Percentiles rank a stretch among this genome's conserved stretches.
phyloP scores from a whole-genome alignment of 2,113 vertebrate genomes.

The Microtus pennsylvanicus region DNA sequence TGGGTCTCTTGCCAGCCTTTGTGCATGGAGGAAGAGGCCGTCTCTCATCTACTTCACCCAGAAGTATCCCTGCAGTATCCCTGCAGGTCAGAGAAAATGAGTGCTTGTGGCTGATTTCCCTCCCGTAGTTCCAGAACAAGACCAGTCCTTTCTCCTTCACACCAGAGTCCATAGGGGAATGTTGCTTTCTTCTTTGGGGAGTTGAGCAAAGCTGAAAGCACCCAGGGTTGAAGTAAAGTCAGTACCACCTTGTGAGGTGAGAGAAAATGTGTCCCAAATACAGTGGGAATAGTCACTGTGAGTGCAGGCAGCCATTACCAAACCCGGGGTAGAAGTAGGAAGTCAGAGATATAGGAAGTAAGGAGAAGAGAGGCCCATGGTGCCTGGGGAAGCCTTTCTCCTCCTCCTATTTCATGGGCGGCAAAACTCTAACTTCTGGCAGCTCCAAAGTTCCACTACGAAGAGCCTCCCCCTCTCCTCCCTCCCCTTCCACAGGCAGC shows the following conservation, averaged over 20 bases:
- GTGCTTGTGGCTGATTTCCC: not conserved
- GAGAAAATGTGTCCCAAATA: conserved; percentile 20
- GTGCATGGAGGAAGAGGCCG: not conserved
- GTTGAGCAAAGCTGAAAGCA: not conserved
- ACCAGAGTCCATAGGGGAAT: not conserved
- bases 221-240: conserved; percentile 25
- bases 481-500: not conserved
- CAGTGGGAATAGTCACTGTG: conserved; percentile 13
- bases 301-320: not conserved
- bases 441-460: not conserved
- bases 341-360: not conserved
- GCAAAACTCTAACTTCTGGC: not conserved
- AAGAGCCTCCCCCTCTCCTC: not conserved
- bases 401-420: not conserved
- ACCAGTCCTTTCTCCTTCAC: not conserved
- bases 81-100: not conserved
- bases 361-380: not conserved
- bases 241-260: not conserved
- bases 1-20: not conserved
- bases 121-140: not conserved
- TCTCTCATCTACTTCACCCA: not conserved
- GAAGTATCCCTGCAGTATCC: not conserved
- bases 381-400: not conserved
- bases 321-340: not conserved
- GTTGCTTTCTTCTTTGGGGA: conserved; percentile 31